Evolutionary conservation across 2,888 invertebrate genomes (phyloP), one percentile per base, ranked within the genome.

Genomic region (Lochmaea capreae): DNA sequence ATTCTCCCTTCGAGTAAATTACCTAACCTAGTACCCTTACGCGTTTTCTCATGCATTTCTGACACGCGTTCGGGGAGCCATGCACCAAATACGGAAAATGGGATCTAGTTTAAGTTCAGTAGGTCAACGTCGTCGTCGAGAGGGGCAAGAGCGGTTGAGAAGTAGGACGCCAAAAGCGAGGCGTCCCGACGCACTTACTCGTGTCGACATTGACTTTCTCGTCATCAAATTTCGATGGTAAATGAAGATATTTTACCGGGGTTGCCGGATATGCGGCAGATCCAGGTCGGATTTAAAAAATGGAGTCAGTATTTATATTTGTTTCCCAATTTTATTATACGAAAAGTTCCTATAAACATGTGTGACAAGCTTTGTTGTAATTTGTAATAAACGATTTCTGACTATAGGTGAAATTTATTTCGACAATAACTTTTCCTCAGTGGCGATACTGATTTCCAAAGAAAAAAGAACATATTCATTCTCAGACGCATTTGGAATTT

Each of bases 141-240:
- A 59, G 57, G 61, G 76, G 70, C 71, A 52, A 67, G 68, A 68
- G 11, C 43, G n/a, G 39, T 58, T 26, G 12, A 26, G 67, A 81
- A 81, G 73, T 80, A 76, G 80, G 80, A 63, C 81, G 77, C 66
- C 73, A 72, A 71, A 73, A 57, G 57, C 61, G 65, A 67, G 78
- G 75, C 81, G 80, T 81, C 81, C 77, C 80, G 82, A 79, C 82
- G 81, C 78, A 77, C 79, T 75, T 76, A 77, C 75, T 76, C 79
- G 77, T 76, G 75, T 78, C 79, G 81, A 81, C 82, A 82, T 83
- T 82, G 82, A 82, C 80, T 82, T 82, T 80, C 79, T 74, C 9
- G 43, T 9, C 57, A 26, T 22, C 57, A 59, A 26, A 67, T n/a
- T 59, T 67, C 22, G 42, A 11, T 59, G 39, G 43, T 54, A 26